Percentiles rank a stretch among this genome's conserved stretches.
phyloP scores from a whole-genome alignment of 2,888 invertebrate species.

The Julus scanicus region DNA sequence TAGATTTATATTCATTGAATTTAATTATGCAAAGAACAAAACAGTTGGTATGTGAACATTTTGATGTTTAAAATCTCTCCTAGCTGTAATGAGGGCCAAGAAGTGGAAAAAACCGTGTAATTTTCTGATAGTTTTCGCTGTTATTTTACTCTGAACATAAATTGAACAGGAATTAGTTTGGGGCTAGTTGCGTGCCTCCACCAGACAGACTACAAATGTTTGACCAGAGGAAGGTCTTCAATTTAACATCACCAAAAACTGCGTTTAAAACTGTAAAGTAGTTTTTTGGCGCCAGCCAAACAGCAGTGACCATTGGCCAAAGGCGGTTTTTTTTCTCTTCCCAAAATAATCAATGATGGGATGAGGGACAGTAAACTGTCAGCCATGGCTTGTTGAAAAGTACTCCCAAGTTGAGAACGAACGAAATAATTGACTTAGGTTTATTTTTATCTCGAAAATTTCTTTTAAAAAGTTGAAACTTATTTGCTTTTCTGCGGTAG shows the following conservation, averaged over 20 bases:
- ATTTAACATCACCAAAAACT: neutral
- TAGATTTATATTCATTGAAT: too few species aligned
- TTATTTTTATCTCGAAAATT: constrained; percentile 5
- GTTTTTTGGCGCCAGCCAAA: neutral
- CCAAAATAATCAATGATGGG: neutral
- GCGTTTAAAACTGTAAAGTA: neutral
- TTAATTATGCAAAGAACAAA: too few species aligned
- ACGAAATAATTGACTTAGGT: neutral
- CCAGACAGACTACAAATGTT: neutral
- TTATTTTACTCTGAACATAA: neutral
- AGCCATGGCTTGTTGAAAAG: neutral
- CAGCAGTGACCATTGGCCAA: neutral
- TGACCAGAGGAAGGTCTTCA: neutral
- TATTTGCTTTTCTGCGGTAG: constrained; percentile 39
- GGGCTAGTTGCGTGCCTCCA: neutral
- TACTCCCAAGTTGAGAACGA: neutral
- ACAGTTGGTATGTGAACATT: too few species aligned
- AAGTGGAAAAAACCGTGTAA: neutral
- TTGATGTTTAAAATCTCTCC: too few species aligned
- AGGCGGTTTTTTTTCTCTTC: neutral
- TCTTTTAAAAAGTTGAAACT: neutral
- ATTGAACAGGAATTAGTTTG: neutral
- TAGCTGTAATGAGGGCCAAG: neutral
- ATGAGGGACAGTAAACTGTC: neutral
- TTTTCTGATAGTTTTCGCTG: neutral